These are phyloP conservation scores for Limnephilus auricula DNA, from an alignment of 2,888 invertebrate species.

Conservation along the genomic window DNA sequence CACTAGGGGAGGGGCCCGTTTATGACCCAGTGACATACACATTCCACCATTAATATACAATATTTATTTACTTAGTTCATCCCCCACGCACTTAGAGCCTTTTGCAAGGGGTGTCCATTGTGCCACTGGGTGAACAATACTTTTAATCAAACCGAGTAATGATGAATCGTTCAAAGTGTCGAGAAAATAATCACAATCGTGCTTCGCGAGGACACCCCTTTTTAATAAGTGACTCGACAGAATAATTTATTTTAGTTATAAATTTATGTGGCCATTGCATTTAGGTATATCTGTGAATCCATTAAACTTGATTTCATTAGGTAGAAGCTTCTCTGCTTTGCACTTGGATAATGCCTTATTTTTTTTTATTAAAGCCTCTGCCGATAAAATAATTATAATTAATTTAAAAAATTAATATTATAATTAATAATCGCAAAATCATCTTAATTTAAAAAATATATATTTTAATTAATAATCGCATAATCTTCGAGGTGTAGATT, in stretches of 20 bases:
- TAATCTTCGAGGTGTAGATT: too few species aligned
- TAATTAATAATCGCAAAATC: too few species aligned
- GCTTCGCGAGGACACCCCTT: not conserved
- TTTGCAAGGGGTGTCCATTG: slow-evolving; percentile 31
- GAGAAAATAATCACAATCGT: not conserved
- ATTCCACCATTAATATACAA: slow-evolving; percentile 62
- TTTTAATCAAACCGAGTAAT: slow-evolving; percentile 48
- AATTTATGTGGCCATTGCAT: not conserved
- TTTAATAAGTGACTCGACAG: not conserved
- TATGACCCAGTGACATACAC: slow-evolving; percentile 64
- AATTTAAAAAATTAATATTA: too few species aligned
- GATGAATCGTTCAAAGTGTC: slow-evolving; percentile 42
- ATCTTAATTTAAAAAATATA: too few species aligned
- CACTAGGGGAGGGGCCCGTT: slow-evolving; percentile 30
- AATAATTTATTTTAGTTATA: not conserved
- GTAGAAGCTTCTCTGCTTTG: not conserved
- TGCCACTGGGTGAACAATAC: slow-evolving; percentile 38
- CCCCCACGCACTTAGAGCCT: slow-evolving; percentile 26
- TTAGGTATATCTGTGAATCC: not conserved
- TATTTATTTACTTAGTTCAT: slow-evolving; percentile 63
- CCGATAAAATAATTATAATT: too few species aligned
- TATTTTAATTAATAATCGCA: too few species aligned
- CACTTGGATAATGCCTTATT: not conserved
- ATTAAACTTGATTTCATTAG: not conserved
- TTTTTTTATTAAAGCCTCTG: too few species aligned